phyloP scores from a whole-genome alignment of 1,140 invertebrate species.

The Trachymyrmex cornetzi region DNA sequence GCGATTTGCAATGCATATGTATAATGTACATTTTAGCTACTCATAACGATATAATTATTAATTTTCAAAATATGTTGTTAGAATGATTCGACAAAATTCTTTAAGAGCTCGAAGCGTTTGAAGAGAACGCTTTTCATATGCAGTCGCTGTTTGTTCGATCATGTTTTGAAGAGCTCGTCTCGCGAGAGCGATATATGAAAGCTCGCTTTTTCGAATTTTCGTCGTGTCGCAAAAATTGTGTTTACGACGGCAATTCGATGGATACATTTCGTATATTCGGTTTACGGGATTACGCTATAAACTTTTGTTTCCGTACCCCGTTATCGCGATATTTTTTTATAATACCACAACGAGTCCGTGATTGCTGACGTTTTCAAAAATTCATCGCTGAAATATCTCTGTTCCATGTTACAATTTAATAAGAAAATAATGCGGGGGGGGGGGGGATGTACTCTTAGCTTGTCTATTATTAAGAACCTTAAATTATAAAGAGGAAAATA shows the following conservation, averaged over 20 bases:
- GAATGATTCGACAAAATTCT: neutral
- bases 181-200: conserved; percentile 30
- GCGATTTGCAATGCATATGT: too few relatives aligned
- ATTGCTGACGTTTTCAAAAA: conserved; percentile 20
- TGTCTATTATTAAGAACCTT: neutral
- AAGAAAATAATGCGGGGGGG: neutral
- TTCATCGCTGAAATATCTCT: neutral
- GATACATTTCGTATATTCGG: conserved; percentile 56
- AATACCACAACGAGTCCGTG: conserved; percentile 4
- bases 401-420: neutral
- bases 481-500: neutral
- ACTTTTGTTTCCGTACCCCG: conserved; percentile 38
- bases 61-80: neutral
- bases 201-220: conserved; percentile 44
- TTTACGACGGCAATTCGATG: conserved; percentile 58
- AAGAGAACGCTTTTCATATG: neutral
- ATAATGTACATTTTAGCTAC: neutral
- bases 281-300: conserved; percentile 54
- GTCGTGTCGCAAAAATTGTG: conserved; percentile 52
- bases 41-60: neutral
- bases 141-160: neutral
- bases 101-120: neutral
- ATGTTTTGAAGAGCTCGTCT: conserved; percentile 26
- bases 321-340: conserved; percentile 51
- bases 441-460: neutral